Evolutionary conservation across 2,888 invertebrate genomes (phyloP).

Genomic region (Synanthedon formicaeformis): DNA sequence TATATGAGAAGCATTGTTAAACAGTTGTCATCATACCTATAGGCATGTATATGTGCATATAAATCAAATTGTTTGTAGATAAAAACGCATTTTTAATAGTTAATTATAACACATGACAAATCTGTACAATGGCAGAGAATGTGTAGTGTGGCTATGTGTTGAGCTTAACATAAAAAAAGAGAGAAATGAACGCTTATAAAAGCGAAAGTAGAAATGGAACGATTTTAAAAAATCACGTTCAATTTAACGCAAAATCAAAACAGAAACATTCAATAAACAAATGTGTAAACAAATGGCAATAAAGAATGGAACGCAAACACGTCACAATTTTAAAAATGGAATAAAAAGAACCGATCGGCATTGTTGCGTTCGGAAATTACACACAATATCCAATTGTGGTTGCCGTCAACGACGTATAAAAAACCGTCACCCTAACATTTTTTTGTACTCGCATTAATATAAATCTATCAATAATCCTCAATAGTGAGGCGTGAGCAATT

Average conservation of each 20-base stretch:
- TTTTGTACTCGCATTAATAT: conserved; percentile 40
- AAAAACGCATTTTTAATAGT: background rate
- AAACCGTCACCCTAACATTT: conserved; percentile 46
- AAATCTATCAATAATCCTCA: conserved; percentile 66
- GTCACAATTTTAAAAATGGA: conserved; percentile 17
- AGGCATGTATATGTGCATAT: background rate
- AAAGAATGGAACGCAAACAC: conserved; percentile 31
- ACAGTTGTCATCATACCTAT: background rate
- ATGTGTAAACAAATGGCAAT: conserved; percentile 32
- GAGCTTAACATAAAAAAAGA: too few relatives aligned
- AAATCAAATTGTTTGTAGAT: background rate
- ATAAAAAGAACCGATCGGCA: conserved; percentile 20
- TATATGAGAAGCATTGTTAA: conserved; percentile 6
- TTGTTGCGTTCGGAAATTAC: conserved; percentile 45
- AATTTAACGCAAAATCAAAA: conserved; percentile 11
- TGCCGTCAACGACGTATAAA: conserved; percentile 47
- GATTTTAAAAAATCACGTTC: conserved; percentile 2
- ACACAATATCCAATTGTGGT: conserved; percentile 60
- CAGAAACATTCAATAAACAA: conserved; percentile 20
- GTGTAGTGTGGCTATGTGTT: too few relatives aligned
- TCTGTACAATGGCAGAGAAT: too few relatives aligned
- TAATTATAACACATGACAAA: too few relatives aligned
- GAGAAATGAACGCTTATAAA: too few relatives aligned
- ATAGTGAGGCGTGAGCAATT: conserved; percentile 62
- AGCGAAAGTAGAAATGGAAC: background rate